These are phyloP conservation scores for Pelagia noctiluca DNA, from an alignment of 30 jellyfish, hydroid and myxozoan species.

Conservation along the genomic window DNA sequence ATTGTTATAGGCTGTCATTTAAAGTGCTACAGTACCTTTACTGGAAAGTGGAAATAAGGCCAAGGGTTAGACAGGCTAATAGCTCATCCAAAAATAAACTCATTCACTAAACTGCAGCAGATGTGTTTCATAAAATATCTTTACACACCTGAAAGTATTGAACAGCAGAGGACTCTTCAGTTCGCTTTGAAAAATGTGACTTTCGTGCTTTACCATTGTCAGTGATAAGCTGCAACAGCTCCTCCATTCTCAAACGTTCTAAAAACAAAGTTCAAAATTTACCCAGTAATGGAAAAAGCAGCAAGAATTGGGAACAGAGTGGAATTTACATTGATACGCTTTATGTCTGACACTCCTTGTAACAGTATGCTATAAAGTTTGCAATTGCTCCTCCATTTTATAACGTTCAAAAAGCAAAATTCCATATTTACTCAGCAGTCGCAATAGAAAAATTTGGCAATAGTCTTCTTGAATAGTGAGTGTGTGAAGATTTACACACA, in stretches of 20 bases:
- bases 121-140: background rate
- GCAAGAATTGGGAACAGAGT: background rate
- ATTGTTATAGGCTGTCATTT: too few species aligned
- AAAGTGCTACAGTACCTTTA: too few species aligned
- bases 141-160: constrained; percentile 96
- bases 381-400: too few species aligned
- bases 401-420: too few species aligned
- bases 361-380: background rate
- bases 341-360: background rate
- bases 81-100: background rate
- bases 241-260: constrained; percentile 72
- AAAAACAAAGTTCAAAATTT: constrained; percentile 5
- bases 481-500: too few species aligned
- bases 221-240: constrained; percentile 46
- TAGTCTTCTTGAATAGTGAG: too few species aligned
- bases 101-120: background rate
- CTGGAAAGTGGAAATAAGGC: too few species aligned
- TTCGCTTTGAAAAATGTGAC: constrained; percentile 78
- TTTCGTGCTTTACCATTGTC: constrained; percentile 18
- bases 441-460: too few species aligned
- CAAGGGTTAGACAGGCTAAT: background rate
- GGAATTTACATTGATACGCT: background rate
- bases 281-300: background rate
- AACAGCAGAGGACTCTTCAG: constrained; percentile 95
- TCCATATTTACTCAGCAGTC: too few species aligned